Conservation (phyloP, 2,797 vertebrate genomes). For the Cyclura pinguis region DNA sequence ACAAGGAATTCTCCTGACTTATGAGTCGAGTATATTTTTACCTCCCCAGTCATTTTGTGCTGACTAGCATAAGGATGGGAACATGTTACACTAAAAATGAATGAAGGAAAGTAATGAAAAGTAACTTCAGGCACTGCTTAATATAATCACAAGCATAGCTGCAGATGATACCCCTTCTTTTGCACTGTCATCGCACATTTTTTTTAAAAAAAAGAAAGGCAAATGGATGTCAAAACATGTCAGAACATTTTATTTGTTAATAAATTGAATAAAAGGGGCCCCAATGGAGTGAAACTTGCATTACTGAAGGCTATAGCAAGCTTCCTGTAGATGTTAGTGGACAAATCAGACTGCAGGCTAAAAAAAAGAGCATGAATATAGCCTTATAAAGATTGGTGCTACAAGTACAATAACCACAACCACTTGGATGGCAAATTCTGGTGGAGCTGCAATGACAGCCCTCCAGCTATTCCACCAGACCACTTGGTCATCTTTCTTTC, state of each 20-base stretch:
- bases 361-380: neutral
- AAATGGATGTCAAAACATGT: neutral
- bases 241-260: neutral
- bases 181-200: neutral
- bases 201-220: neutral
- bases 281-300: neutral
- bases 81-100: slow-evolving; percentile 48
- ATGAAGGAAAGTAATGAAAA: slow-evolving; percentile 31
- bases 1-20: slow-evolving; percentile 60
- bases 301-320: neutral
- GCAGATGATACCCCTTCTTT: slow-evolving; percentile 29
- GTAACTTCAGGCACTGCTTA: slow-evolving; percentile 11
- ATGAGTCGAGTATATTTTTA: slow-evolving; percentile 47
- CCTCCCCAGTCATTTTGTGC: slow-evolving; percentile 38
- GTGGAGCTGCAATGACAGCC: no score
- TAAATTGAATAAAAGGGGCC: neutral
- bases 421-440: no score
- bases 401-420: no score
- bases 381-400: neutral
- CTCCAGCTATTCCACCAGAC: no score
- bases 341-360: neutral
- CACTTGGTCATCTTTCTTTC: no score
- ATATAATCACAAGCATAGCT: neutral
- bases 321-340: neutral
- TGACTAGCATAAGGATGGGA: slow-evolving; percentile 1